phyloP scores from a whole-genome alignment of 2,113 vertebrate species.

The Pelecanoides urinatrix region DNA sequence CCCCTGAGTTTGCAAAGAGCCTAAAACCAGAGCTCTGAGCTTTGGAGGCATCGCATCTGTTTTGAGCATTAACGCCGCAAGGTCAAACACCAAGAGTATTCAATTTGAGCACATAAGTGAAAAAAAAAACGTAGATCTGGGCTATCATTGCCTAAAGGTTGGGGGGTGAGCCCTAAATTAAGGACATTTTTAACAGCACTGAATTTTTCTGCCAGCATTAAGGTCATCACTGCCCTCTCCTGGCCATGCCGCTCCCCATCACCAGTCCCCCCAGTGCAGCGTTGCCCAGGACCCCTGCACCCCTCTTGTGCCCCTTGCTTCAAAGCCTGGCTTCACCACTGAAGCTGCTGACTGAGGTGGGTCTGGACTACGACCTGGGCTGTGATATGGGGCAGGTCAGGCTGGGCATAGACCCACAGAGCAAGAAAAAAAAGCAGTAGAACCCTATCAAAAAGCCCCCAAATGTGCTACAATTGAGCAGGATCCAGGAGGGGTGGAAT shows the following conservation, averaged over 20 bases:
- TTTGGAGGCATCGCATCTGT: fast-evolving
- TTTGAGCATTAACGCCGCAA: fast-evolving
- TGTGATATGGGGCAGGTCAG: neutral
- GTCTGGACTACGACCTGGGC: neutral
- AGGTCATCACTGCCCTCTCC: neutral
- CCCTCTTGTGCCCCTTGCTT: neutral
- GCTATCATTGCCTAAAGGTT: neutral
- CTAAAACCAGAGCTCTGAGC: neutral
- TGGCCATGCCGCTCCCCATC: neutral
- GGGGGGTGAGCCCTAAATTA: neutral
- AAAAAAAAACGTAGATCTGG: neutral
- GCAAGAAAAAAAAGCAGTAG: too few species aligned
- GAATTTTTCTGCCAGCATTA: neutral
- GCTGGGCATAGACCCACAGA: neutral
- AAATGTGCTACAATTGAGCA: neutral
- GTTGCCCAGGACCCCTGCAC: fast-evolving
- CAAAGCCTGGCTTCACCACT: neutral
- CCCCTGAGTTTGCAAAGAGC: neutral
- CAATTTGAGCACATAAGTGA: fast-evolving
- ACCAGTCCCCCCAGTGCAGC: neutral
- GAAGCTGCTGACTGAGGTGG: neutral
- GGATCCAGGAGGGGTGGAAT: neutral
- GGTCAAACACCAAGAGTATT: neutral
- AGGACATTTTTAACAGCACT: neutral
- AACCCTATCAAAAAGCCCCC: neutral